phyloP scores from a whole-genome alignment of 2,797 vertebrate species.

The Trematocara caparti region DNA sequence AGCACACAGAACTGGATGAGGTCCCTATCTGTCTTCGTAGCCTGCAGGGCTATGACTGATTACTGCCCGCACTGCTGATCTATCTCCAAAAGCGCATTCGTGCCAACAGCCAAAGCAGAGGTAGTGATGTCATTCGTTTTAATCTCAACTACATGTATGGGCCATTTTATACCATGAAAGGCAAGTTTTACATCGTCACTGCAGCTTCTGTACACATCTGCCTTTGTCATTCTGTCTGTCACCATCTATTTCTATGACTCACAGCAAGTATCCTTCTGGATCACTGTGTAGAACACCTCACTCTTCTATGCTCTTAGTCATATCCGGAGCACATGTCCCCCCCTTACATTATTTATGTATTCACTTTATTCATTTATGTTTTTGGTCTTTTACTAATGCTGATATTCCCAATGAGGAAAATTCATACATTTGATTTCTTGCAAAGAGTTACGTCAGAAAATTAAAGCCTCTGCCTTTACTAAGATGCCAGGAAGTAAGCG shows the following conservation, averaged over 20 bases:
- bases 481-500: not conserved
- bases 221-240: constrained; percentile 3
- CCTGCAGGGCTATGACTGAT: constrained; percentile 1
- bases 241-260: constrained; percentile 29
- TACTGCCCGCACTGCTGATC: not conserved
- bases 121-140: constrained; percentile 48
- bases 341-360: not conserved
- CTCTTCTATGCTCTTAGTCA: not conserved
- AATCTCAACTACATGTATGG: constrained; percentile 38
- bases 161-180: constrained; percentile 38
- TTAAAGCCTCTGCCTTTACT: not conserved
- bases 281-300: not conserved
- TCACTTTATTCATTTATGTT: not conserved
- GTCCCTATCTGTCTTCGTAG: constrained; percentile 21
- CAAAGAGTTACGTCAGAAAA: not conserved
- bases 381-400: not conserved
- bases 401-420: not conserved
- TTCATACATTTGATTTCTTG: not conserved
- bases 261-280: not conserved
- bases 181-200: constrained; percentile 7
- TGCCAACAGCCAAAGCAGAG: constrained; percentile 5
- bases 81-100: constrained; percentile 13
- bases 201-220: constrained; percentile 2
- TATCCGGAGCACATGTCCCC: no score
- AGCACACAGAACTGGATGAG: constrained; percentile 7